Evolutionary conservation across 2,888 invertebrate genomes (phyloP).

Genomic region (Odontocerum albicorne): DNA sequence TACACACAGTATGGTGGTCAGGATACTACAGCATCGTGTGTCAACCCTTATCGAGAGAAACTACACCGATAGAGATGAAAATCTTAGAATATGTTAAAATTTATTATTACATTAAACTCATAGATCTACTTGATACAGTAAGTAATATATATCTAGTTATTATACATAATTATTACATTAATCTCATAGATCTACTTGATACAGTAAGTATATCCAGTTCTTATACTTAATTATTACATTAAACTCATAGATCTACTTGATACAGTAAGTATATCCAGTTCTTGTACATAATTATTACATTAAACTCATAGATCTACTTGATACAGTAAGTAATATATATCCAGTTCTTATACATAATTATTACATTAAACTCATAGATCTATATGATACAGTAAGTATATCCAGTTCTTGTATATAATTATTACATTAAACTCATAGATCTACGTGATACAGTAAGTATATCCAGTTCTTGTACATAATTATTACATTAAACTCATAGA

Average conservation of each 20-base stretch:
- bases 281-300: too few species aligned
- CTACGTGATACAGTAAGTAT: too few species aligned
- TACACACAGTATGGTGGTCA: constrained; percentile 46
- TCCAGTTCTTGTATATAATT: too few species aligned
- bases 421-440: too few species aligned
- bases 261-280: constrained; percentile 49
- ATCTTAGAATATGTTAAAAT: constrained; percentile 49
- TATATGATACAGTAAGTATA: too few species aligned
- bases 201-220: constrained; percentile 46
- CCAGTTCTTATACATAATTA: too few species aligned
- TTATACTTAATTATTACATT: constrained; percentile 54
- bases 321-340: too few species aligned
- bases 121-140: constrained; percentile 56
- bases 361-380: too few species aligned
- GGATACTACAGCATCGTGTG: constrained; percentile 55
- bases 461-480: too few species aligned
- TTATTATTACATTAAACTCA: constrained; percentile 53
- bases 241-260: constrained; percentile 54
- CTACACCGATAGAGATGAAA: constrained; percentile 48
- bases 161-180: constrained; percentile 55
- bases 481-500: too few species aligned
- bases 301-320: too few species aligned
- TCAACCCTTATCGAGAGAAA: constrained; percentile 51
- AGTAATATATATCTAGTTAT: constrained; percentile 24
- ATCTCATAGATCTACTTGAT: constrained; percentile 53